A percentile compares a stretch with the other conserved stretches of the same genome.
phyloP scores from a whole-genome alignment of 2,888 invertebrate genomes.

The Dicyrtoma fusca region DNA sequence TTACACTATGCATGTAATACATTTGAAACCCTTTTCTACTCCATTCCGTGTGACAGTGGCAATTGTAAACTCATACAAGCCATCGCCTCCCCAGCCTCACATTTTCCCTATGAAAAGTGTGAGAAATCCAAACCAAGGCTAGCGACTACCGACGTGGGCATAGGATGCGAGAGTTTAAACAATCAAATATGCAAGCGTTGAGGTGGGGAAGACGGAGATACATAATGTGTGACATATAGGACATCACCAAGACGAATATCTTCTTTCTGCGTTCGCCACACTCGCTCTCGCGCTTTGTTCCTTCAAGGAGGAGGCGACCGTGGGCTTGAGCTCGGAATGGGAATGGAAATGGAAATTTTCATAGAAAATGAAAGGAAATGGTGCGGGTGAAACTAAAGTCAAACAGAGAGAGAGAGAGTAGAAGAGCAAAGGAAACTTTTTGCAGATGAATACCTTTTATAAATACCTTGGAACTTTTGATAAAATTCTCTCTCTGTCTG shows the following conservation, averaged over 20 bases:
- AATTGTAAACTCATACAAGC: too few relatives aligned
- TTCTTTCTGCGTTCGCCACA: background rate
- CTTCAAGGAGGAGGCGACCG: background rate
- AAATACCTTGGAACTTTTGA: conserved; percentile 27
- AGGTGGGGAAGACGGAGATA: conserved; percentile 14
- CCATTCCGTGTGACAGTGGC: too few relatives aligned
- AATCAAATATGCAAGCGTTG: conserved; percentile 35
- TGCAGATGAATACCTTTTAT: conserved; percentile 34
- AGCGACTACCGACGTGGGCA: background rate
- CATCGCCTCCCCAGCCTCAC: too few relatives aligned
- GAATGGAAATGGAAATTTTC: conserved; percentile 6
- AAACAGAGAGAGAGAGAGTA: conserved; percentile 6
- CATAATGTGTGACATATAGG: background rate
- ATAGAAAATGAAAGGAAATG: conserved; percentile 35
- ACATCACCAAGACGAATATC: background rate
- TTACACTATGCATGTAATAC: too few relatives aligned
- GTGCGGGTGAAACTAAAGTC: conserved; percentile 22
- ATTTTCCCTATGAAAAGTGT: too few relatives aligned
- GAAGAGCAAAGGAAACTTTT: conserved; percentile 28
- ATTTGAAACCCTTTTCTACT: too few relatives aligned
- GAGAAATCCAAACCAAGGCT: too few relatives aligned
- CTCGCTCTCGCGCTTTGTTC: background rate
- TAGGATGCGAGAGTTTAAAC: conserved; percentile 7
- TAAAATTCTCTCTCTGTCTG: conserved; percentile 25
- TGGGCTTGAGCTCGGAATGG: conserved; percentile 5